Evolutionary conservation across 2,113 vertebrate genomes (phyloP).

Genomic region (Chaetops frenatus): DNA sequence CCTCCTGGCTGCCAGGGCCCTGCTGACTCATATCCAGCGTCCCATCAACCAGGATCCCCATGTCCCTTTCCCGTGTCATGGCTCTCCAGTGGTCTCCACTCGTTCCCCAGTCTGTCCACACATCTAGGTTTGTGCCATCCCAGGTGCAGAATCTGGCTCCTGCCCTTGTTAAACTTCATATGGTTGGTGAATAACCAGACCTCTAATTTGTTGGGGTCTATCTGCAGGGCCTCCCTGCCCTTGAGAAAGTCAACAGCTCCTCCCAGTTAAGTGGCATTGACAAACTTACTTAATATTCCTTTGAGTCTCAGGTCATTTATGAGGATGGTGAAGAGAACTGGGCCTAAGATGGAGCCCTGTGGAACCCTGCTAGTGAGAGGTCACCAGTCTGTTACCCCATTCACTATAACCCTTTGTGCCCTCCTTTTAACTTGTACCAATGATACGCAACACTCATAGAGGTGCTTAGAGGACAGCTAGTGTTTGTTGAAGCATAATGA

Average conservation of each 20-base stretch:
- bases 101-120: background rate
- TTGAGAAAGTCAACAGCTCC: background rate
- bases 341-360: background rate
- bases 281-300: background rate
- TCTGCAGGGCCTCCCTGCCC: background rate
- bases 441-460: background rate
- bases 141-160: rapidly evolving
- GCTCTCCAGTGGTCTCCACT: background rate
- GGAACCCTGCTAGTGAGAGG: background rate
- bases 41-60: background rate
- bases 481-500: background rate
- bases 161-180: background rate
- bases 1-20: background rate
- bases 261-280: background rate
- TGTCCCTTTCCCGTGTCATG: background rate
- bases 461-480: background rate
- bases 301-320: background rate
- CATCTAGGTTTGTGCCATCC: background rate
- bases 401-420: background rate
- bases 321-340: background rate
- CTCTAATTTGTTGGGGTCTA: background rate
- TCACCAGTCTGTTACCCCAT: background rate
- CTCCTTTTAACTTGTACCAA: background rate
- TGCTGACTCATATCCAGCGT: background rate
- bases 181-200: background rate